Evolutionary conservation across 2,888 invertebrate species (phyloP).

Genomic region (Balanococcus diminutus): DNA sequence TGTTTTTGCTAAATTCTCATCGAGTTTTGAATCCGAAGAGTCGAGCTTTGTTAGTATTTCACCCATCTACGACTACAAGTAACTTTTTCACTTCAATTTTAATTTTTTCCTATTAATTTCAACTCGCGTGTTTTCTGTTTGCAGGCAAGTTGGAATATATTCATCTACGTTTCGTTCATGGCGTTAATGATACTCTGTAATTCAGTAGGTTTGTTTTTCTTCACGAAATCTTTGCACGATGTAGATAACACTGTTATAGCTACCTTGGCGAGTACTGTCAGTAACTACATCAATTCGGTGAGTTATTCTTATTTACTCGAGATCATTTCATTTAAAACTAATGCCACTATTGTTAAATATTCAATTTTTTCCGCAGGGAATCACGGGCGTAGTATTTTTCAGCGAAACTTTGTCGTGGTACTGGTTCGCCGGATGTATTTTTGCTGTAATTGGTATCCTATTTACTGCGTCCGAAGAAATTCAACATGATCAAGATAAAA

Average conservation of each 20-base stretch:
- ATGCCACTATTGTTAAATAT: no score
- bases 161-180: background rate
- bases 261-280: slow-evolving; percentile 51
- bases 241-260: slow-evolving; percentile 46
- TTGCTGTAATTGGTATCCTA: background rate
- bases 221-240: slow-evolving; percentile 53
- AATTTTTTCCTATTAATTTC: background rate
- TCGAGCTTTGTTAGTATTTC: background rate
- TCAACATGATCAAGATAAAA: background rate
- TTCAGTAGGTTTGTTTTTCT: slow-evolving; percentile 51
- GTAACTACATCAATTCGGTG: slow-evolving; percentile 55
- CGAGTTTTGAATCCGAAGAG: background rate
- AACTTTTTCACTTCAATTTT: background rate
- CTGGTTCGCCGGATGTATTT: slow-evolving; percentile 19
- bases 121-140: background rate
- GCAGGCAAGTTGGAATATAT: slow-evolving; percentile 28
- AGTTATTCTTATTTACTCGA: background rate
- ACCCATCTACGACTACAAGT: background rate
- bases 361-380: slow-evolving; percentile 3
- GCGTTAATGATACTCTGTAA: slow-evolving; percentile 51
- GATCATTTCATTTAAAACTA: background rate
- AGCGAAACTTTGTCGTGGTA: background rate
- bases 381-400: background rate
- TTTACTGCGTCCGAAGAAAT: background rate
- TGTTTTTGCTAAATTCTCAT: slow-evolving; percentile 29